Percentiles rank a stretch among this genome's conserved stretches.
Conservation (phyloP, 1,140 invertebrate genomes). For the Listronotus oregonensis region DNA sequence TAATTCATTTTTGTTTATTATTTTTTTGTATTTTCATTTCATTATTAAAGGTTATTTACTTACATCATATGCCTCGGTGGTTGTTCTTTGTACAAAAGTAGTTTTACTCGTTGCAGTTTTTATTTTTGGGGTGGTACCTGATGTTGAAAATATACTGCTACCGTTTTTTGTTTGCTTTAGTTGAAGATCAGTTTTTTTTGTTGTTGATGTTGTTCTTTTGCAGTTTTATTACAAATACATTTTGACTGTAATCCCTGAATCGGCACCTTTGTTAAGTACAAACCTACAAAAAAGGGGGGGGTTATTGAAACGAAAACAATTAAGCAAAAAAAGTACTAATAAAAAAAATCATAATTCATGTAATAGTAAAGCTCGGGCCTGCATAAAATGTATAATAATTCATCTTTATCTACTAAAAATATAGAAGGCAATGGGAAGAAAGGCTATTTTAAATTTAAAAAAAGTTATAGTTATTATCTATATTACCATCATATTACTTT, state of each 20-base stretch:
- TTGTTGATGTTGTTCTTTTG: slow-evolving; percentile 59
- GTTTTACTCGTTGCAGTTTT: slow-evolving; percentile 55
- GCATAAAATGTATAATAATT: no score
- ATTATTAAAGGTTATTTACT: no score
- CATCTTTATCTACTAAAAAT: no score
- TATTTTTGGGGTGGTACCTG: slow-evolving; percentile 49
- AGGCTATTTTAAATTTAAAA: no score
- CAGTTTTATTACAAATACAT: slow-evolving; percentile 76
- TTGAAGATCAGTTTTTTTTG: slow-evolving; percentile 55
- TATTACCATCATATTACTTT: no score
- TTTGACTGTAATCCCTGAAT: slow-evolving; percentile 88
- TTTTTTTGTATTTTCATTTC: no score
- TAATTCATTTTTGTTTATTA: no score
- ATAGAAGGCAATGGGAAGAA: no score
- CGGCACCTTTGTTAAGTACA: slow-evolving; percentile 88
- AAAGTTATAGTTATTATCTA: no score
- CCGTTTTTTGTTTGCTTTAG: slow-evolving; percentile 33
- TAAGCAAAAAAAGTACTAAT: no score
- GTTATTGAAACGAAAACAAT: slow-evolving; percentile 1
- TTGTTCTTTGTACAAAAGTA: slow-evolving; percentile 47
- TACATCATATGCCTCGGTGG: slow-evolving; percentile 43
- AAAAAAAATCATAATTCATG: no score
- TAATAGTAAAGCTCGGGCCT: no score
- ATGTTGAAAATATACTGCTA: slow-evolving; percentile 45
- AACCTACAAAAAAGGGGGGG: slow-evolving; percentile 59